Evolutionary conservation across 23 tunicate species (phyloP).

Genomic region (Oikopleura albicans): DNA sequence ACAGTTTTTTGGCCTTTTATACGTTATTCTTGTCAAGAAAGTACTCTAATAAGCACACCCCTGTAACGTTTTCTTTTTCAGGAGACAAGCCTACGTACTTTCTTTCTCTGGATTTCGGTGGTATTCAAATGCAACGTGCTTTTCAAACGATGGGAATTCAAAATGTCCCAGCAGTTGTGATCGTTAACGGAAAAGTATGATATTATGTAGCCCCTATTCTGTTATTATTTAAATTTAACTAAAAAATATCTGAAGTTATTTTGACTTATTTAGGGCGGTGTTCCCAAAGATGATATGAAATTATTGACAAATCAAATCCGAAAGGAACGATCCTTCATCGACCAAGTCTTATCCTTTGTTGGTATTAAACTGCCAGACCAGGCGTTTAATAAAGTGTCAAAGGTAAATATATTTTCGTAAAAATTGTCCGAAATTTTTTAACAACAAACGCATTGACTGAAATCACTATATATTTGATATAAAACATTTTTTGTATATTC

Average conservation of each 20-base stretch:
- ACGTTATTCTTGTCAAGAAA: too few species aligned
- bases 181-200: constrained; percentile 13
- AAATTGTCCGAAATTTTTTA: too few species aligned
- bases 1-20: too few species aligned
- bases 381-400: neutral
- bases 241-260: neutral
- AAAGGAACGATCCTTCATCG: neutral
- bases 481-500: too few species aligned
- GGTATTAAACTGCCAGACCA: neutral
- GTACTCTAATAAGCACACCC: too few species aligned
- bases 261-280: neutral
- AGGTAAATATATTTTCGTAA: neutral
- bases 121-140: constrained; percentile 10
- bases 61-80: neutral
- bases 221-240: too few species aligned
- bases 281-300: neutral
- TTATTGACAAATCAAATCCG: neutral
- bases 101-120: constrained; percentile 14
- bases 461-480: too few species aligned
- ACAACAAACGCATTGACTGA: too few species aligned
- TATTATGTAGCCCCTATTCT: too few species aligned
- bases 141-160: neutral
- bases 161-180: constrained; percentile 7
- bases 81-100: neutral
- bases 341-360: neutral